Percentiles rank a stretch among this genome's conserved stretches.
phyloP scores from a whole-genome alignment of 1,140 invertebrate species.

The Acromyrmex charruanus region DNA sequence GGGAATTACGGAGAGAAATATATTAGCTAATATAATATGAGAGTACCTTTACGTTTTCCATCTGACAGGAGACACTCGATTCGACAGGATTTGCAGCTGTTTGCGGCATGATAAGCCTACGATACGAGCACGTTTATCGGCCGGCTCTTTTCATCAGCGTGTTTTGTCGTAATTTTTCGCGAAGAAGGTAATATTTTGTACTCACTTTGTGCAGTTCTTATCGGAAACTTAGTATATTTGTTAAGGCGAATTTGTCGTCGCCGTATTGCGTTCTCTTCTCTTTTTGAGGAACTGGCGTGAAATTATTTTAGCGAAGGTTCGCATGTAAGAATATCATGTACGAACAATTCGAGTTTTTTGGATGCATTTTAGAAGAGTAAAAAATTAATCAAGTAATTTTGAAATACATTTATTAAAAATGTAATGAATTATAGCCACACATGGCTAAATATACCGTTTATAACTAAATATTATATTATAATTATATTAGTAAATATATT shows the following conservation, averaged over 20 bases:
- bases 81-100: conserved; percentile 68
- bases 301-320: neutral
- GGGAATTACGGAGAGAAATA: conserved; percentile 70
- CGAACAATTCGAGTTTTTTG: neutral
- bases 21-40: conserved; percentile 70
- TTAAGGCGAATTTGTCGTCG: neutral
- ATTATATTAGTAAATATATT: neutral
- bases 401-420: neutral
- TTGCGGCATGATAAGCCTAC: conserved; percentile 66
- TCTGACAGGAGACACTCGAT: conserved; percentile 49
- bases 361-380: neutral
- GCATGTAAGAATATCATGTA: neutral
- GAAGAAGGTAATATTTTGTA: conserved; percentile 38
- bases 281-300: neutral
- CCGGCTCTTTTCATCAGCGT: conserved; percentile 27
- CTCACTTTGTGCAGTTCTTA: conserved; percentile 22
- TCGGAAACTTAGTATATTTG: conserved; percentile 35
- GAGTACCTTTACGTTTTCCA: conserved; percentile 54
- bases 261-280: neutral
- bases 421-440: neutral
- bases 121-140: conserved; percentile 55
- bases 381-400: neutral
- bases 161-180: conserved; percentile 41
- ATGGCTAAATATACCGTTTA: neutral
- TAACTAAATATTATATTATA: neutral